A percentile compares a stretch with the other conserved stretches of the same genome.
These are phyloP conservation scores for Poeciliopsis occidentalis DNA, from an alignment of 2,113 vertebrate species.

Conservation along the genomic window DNA sequence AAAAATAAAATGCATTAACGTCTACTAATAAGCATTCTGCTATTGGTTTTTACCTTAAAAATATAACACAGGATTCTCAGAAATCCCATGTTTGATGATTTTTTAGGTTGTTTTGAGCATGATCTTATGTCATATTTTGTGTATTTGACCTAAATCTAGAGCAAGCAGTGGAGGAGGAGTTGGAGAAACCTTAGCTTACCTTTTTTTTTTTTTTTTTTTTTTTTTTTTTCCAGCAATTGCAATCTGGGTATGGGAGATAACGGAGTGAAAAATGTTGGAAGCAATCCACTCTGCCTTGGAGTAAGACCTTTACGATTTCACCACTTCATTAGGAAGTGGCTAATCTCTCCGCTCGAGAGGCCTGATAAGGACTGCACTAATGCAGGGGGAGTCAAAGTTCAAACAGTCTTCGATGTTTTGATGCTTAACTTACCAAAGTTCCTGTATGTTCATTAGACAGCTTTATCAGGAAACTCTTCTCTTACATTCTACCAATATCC, in stretches of 20 bases:
- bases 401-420: conserved; percentile 85
- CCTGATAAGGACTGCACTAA: conserved; percentile 82
- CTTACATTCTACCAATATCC: conserved; percentile 82
- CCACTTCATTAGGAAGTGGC: conserved; percentile 85
- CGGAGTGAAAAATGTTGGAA: conserved; percentile 82
- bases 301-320: conserved; percentile 83
- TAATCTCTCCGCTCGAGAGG: conserved; percentile 82
- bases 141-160: conserved; percentile 72
- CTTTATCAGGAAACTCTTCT: conserved; percentile 83
- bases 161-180: conserved; percentile 19
- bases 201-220: conserved; percentile 38
- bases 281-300: conserved; percentile 81
- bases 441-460: conserved; percentile 87
- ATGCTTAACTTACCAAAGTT: conserved; percentile 87
- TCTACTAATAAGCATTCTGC: neutral
- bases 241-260: conserved; percentile 84
- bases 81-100: conserved; percentile 33
- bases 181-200: conserved; percentile 51
- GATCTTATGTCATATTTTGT: conserved; percentile 69
- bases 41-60: conserved; percentile 1
- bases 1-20: conserved; percentile 10
- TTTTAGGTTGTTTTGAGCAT: conserved; percentile 37
- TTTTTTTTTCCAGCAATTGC: conserved; percentile 46
- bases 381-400: conserved; percentile 83
- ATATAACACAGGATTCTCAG: conserved; percentile 1